Evolutionary conservation across 2,113 vertebrate genomes (phyloP), one percentile per base, ranked within the genome.

Genomic region (Zingel zingel): DNA sequence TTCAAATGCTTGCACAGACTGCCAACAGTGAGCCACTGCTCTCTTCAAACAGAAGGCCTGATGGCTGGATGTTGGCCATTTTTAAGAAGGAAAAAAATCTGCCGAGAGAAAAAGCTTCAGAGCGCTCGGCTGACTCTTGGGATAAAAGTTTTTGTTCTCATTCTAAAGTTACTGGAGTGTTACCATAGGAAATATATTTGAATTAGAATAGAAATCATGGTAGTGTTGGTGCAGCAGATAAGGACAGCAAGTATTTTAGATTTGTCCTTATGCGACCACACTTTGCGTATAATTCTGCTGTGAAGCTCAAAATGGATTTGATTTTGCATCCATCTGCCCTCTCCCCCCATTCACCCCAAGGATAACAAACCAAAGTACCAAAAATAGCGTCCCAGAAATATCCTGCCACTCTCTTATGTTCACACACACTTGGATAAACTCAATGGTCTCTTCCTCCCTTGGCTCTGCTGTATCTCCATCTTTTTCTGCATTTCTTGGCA

Each of bases 321-420:
- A 66, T 83, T 84, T 87, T 77, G 21, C 62, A 54, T 83, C 57
- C 54, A 23, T 64, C 65, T 77, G 71, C 48, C 27, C 56, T 65
- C 67, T 53, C 45, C 58, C 45, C 58, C 63, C 43, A 30, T 88
- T 86, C 65, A 64, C 82, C 75, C 83, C 23, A 84, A 83, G 81
- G 83, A 86, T 64, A 80, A 43, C 27, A 27, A 27, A 27, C 72
- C 84, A 16, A 30, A 69, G 45, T 27, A 68, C 86, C 72, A 80
- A 71, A 90, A 90, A 90, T 91, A 90, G 69, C 80, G 53, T 14
- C 64, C 57, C 75, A 15, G 70, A 91, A 87, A 86, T 84, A 80
- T 33, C 68, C 86, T 67, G 63, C 63, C 62, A 68, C 79, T 84
- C 74, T 84, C 43, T 80, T 25, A 66, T 70, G 43, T 51, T 70